These are phyloP conservation scores for Kuschelorhynchus macadamiae DNA, from an alignment of 2,888 invertebrate genomes.

Conservation along the genomic window DNA sequence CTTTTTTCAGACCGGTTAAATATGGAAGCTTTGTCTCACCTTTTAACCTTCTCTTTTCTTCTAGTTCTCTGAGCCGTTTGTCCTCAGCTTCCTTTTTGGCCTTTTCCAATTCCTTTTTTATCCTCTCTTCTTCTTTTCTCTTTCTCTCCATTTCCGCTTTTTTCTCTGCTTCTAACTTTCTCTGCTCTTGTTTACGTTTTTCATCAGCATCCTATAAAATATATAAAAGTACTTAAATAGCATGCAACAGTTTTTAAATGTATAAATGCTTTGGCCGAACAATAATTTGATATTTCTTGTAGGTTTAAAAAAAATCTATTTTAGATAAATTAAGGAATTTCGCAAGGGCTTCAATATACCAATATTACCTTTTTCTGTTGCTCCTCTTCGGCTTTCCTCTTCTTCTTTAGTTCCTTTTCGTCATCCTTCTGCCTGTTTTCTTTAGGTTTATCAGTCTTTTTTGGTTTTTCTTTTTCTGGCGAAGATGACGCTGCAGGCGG, in stretches of 20 bases:
- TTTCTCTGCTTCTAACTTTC: constrained; percentile 70
- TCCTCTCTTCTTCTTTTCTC: constrained; percentile 71
- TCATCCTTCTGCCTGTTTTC: constrained; percentile 59
- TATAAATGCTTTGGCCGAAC: no score
- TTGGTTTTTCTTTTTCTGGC: constrained; percentile 55
- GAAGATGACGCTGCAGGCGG: no score
- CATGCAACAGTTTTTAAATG: no score
- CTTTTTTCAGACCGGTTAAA: neutral
- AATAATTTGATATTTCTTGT: no score
- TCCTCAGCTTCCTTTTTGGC: constrained; percentile 69
- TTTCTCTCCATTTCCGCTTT: constrained; percentile 71
- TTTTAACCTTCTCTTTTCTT: constrained; percentile 70
- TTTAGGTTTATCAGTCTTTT: constrained; percentile 38
- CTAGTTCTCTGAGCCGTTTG: constrained; percentile 70
- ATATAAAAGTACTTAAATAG: no score
- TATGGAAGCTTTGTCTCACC: constrained; percentile 17
- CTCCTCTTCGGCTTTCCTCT: constrained; percentile 69
- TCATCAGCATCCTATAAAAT: constrained; percentile 67
- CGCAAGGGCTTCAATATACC: no score
- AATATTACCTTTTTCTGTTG: constrained; percentile 67
- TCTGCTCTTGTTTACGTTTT: constrained; percentile 70
- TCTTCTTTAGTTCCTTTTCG: constrained; percentile 70
- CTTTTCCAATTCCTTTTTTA: constrained; percentile 71
- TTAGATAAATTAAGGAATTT: no score
- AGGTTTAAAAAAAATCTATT: no score